Evolutionary conservation across 2,113 vertebrate genomes (phyloP), one percentile per base, ranked within the genome.

Genomic region (Pseudonaja textilis): DNA sequence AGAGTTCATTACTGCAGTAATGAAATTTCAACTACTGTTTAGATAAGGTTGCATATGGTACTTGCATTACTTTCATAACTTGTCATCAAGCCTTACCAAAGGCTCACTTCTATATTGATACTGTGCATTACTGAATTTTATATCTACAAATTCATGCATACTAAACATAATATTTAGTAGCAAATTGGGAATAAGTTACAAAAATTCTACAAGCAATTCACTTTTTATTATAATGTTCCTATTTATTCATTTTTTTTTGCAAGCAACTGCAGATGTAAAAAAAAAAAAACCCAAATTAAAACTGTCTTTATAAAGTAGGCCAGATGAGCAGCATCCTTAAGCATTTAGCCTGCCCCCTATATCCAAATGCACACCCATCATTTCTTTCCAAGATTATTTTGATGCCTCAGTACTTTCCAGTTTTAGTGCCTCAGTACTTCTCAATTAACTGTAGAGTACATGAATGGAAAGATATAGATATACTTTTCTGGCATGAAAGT

Each of bases 1-100:
- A 39, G 3, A 94, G 47, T 5, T 96, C 56, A 92, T 64, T 94
- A 94, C 91, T 92, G 29, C 56, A 95, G 50, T 69, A 95, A 94
- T 56, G 94, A 89, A 95, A 95, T 94, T 93, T 81, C 47, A 88
- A 34, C 45, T 45, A 61, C 85, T 93, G 92, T 93, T 94, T 93
- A 89, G 92, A 94, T 89, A 95, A 29, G 50, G 96, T 92, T 69
- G 94, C 42, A 92, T 25, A 92, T 89, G 90, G 56, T 90, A 85
- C 39, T 50, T 92, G 93, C 89, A 89, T 89, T 85, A 94, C 29
- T 42, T 95, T 93, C 14, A 93, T 11, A 93, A 92, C 8, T 14
- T 88, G 56, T 92, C 45, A 93, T 42, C 56, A 91, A 91, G 20
- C 86, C 23, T 47, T 90, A 91, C 91, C 12, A 92, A 96, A 94